Conservation (phyloP, 64 coral and sea anemone genomes). For the Orbicella faveolata region DNA sequence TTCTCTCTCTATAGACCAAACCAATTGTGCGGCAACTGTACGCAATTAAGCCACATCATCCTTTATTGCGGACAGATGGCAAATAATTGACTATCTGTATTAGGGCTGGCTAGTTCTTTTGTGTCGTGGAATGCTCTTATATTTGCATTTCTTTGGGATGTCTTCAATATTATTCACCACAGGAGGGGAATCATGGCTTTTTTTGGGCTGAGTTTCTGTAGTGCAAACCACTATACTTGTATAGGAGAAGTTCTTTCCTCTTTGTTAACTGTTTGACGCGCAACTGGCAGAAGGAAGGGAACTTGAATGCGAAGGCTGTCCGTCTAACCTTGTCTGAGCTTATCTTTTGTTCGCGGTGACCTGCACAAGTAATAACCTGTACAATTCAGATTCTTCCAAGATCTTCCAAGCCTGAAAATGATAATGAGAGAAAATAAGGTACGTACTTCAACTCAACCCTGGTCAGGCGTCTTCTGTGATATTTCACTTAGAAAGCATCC, state of each 20-base stretch:
- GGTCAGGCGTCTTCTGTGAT: no score
- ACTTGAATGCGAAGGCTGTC: not conserved
- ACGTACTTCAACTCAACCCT: no score
- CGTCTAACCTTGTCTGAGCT: not conserved
- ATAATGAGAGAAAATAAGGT: no score
- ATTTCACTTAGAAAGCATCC: no score
- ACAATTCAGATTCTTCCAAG: no score
- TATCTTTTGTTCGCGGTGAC: not conserved
- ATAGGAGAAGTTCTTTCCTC: no score
- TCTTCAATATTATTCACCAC: not conserved
- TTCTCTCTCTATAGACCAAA: not conserved
- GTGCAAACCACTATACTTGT: no score
- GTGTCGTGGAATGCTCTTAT: not conserved
- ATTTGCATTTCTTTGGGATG: not conserved
- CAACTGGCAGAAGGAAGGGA: not conserved
- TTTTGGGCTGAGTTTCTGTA: not conserved
- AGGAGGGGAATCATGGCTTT: not conserved
- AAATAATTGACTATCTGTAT: not conserved
- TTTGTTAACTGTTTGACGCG: not conserved
- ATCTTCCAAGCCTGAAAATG: no score
- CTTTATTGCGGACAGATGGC: not conserved
- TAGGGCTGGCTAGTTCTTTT: conserved; percentile 1
- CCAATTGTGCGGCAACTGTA: not conserved
- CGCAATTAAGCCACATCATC: not conserved
- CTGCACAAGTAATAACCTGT: no score